phyloP scores from a whole-genome alignment of 2,113 vertebrate genomes.

The Ptyas mucosa region DNA sequence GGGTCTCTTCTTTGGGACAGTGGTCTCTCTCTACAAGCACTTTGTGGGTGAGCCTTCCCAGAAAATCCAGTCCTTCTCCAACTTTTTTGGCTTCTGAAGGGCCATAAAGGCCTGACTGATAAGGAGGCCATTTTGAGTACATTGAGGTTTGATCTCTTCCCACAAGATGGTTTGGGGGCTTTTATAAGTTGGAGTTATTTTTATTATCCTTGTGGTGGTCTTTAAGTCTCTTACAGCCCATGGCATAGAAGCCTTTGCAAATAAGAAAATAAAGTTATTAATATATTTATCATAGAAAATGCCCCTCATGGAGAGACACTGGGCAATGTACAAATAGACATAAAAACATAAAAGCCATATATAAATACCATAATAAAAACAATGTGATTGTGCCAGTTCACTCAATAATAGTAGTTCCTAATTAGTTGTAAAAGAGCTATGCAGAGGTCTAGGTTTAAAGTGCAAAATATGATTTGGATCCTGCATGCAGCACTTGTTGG shows the following conservation, averaged over 20 bases:
- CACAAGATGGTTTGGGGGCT: neutral
- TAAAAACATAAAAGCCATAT: neutral
- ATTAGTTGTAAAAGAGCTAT: neutral
- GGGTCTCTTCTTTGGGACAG: neutral
- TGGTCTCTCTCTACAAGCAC: neutral
- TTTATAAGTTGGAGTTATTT: neutral
- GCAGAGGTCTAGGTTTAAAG: neutral
- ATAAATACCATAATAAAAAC: neutral
- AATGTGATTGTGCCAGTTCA: neutral
- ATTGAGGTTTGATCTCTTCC: neutral
- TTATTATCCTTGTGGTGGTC: neutral
- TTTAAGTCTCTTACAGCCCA: neutral
- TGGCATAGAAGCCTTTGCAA: neutral
- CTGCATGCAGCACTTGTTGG: neutral
- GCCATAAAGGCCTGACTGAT: neutral
- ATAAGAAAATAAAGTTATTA: neutral
- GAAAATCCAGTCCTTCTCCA: neutral
- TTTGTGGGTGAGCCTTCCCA: neutral
- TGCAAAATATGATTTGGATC: neutral
- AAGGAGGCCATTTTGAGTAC: neutral
- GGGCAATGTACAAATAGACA: neutral
- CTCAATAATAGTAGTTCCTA: neutral
- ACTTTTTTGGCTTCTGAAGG: neutral
- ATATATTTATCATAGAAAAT: neutral
- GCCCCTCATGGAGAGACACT: neutral